Percentiles rank a stretch among this genome's conserved stretches.
Conservation (phyloP, 2,888 invertebrate genomes). For the Oscheius sp. region DNA sequence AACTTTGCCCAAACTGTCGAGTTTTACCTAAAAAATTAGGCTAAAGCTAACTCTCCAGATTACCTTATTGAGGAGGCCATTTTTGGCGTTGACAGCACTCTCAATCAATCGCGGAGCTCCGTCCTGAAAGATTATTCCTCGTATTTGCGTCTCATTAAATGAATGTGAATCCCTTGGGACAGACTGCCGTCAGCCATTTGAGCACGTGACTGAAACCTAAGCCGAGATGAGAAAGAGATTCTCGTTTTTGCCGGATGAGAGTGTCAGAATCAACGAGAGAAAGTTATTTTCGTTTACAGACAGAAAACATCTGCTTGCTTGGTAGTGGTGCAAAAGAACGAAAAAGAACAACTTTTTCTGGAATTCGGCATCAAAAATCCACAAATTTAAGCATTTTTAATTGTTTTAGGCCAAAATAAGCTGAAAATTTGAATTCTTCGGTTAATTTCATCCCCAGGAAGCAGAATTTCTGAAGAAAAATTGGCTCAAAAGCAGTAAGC, state of each 20-base stretch:
- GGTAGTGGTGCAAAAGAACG: no score
- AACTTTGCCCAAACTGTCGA: conserved; percentile 66
- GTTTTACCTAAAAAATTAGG: conserved; percentile 42
- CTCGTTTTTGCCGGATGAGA: not conserved
- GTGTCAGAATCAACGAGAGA: not conserved
- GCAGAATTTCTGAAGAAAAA: no score
- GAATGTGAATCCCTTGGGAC: conserved; percentile 11
- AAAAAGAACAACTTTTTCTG: not conserved
- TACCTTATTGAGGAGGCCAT: conserved; percentile 50
- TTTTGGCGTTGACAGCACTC: conserved; percentile 48
- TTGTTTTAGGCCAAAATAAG: no score
- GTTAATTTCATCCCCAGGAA: no score
- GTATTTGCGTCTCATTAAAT: conserved; percentile 3
- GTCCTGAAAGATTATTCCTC: conserved; percentile 33
- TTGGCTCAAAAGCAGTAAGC: no score
- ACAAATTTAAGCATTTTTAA: not conserved
- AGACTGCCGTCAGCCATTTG: no score
- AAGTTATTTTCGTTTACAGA: not conserved
- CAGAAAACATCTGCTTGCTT: not conserved
- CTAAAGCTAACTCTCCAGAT: not conserved
- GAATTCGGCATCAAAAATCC: not conserved
- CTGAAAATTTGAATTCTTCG: no score
- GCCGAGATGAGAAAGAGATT: not conserved
- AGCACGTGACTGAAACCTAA: not conserved
- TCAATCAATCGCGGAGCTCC: conserved; percentile 58